These are phyloP conservation scores for Anoplius nigerrimus DNA, from an alignment of 2,888 invertebrate species.

Conservation along the genomic window DNA sequence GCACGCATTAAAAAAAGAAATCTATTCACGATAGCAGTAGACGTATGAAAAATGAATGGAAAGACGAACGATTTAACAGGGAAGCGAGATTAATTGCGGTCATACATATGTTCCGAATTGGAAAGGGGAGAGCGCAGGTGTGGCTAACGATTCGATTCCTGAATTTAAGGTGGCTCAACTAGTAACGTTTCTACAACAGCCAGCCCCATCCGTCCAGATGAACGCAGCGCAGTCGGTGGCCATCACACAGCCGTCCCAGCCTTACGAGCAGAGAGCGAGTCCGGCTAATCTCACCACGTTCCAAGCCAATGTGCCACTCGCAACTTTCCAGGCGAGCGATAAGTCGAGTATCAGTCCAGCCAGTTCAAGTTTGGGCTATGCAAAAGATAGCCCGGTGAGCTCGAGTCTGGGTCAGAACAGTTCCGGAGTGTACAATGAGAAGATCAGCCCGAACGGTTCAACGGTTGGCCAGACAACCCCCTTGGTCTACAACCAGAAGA, in stretches of 20 bases:
- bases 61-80: no score
- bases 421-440: slow-evolving; percentile 65
- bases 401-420: slow-evolving; percentile 67
- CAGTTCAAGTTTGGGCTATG: slow-evolving; percentile 69
- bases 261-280: slow-evolving; percentile 63
- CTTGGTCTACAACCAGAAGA: slow-evolving; percentile 65
- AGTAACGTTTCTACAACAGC: slow-evolving; percentile 83
- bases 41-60: no score
- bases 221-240: slow-evolving; percentile 73
- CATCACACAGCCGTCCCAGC: slow-evolving; percentile 60
- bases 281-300: slow-evolving; percentile 70
- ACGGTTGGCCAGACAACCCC: slow-evolving; percentile 69
- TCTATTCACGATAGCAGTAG: no score
- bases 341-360: slow-evolving; percentile 71
- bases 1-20: slow-evolving; percentile 17
- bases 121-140: no score
- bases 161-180: slow-evolving; percentile 81
- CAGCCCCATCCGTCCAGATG: slow-evolving; percentile 74
- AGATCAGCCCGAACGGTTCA: slow-evolving; percentile 68
- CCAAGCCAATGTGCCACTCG: slow-evolving; percentile 68
- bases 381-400: slow-evolving; percentile 67
- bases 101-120: no score
- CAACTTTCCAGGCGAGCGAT: slow-evolving; percentile 71
- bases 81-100: no score
- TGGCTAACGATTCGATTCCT: not conserved